Evolutionary conservation across 2,888 invertebrate genomes (phyloP).

Genomic region (Meteorus cinctellus): DNA sequence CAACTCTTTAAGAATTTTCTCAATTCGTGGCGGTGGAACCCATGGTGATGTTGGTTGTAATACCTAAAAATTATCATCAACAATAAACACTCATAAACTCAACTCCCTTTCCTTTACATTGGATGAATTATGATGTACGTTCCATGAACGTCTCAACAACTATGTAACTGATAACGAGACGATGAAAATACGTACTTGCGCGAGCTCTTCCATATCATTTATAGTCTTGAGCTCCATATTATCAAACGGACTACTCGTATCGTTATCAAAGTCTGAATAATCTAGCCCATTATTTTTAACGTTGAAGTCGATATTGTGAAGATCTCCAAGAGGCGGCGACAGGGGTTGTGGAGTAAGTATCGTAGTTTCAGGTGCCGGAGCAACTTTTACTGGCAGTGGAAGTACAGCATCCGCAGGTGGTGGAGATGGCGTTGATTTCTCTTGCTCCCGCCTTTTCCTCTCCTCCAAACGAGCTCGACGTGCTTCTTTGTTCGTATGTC

Average conservation of each 20-base stretch:
- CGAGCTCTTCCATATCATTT: conserved; percentile 92
- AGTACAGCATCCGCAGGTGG: conserved; percentile 60
- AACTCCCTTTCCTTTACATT: no score
- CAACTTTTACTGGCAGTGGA: conserved; percentile 61
- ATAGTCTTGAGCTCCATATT: conserved; percentile 93
- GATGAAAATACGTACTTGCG: conserved; percentile 77
- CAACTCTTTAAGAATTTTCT: conserved; percentile 62
- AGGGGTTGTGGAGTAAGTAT: conserved; percentile 71
- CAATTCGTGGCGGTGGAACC: conserved; percentile 62
- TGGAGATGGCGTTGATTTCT: conserved; percentile 61
- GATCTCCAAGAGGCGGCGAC: conserved; percentile 64
- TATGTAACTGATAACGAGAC: conserved; percentile 34
- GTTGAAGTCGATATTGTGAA: conserved; percentile 60
- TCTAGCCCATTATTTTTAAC: conserved; percentile 64
- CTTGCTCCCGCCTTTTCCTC: conserved; percentile 77
- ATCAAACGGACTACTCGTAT: conserved; percentile 94
- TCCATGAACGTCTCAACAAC: no score
- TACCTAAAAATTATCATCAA: conserved; percentile 56
- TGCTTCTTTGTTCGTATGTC: conserved; percentile 78
- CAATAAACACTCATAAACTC: neutral
- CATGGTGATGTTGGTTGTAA: conserved; percentile 66
- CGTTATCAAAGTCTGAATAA: conserved; percentile 89
- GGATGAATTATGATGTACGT: neutral
- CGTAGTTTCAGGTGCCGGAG: conserved; percentile 72
- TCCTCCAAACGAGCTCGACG: conserved; percentile 78